Evolutionary conservation across 1,140 invertebrate genomes (phyloP).

Genomic region (Mizuhopecten yessoensis): DNA sequence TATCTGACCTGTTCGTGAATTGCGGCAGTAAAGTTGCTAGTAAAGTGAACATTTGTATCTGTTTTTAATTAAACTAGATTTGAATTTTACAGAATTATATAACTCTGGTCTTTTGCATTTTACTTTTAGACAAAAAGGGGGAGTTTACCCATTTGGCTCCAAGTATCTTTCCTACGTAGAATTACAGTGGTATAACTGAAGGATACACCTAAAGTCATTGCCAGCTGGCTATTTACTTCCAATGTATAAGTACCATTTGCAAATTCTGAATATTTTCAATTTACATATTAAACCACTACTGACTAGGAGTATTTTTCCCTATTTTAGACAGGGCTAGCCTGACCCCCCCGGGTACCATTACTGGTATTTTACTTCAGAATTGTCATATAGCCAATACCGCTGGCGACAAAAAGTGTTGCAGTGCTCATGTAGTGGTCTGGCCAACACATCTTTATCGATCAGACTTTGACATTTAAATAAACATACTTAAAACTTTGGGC

Average conservation of each 20-base stretch:
- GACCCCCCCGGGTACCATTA: slow-evolving; percentile 75
- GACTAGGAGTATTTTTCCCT: background rate
- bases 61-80: too few relatives aligned
- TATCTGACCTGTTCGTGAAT: too few relatives aligned
- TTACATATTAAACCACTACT: slow-evolving; percentile 8
- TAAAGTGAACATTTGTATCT: too few relatives aligned
- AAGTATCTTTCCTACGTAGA: slow-evolving; percentile 82
- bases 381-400: background rate
- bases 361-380: background rate
- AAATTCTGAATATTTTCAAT: background rate
- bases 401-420: background rate
- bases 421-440: background rate
- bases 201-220: background rate
- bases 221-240: background rate
- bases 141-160: slow-evolving; percentile 97
- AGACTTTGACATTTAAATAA: slow-evolving; percentile 10
- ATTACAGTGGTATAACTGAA: too few relatives aligned
- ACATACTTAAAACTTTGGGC: background rate
- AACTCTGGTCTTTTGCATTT: too few relatives aligned
- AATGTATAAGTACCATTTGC: background rate
- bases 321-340: background rate
- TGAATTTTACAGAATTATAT: too few relatives aligned
- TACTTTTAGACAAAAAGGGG: too few relatives aligned
- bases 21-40: too few relatives aligned
- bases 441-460: background rate